Conservation (phyloP, 2,113 vertebrate species). For the Anguilla japonica region DNA sequence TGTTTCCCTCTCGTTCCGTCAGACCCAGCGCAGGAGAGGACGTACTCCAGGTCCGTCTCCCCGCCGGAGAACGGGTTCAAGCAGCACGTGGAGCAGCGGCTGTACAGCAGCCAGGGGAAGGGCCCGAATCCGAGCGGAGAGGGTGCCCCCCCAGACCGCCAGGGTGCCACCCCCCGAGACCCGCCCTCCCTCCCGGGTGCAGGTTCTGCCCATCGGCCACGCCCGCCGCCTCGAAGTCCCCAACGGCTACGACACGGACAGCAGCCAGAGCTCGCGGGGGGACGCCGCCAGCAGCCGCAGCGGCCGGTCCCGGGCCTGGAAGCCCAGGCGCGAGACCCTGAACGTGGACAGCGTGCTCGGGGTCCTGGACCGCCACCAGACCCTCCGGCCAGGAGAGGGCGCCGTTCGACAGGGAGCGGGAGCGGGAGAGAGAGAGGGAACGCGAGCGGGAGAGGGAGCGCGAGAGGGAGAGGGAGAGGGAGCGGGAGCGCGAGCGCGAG, state of each 20-base stretch:
- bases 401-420: slow-evolving; percentile 61
- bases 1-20: slow-evolving; percentile 1
- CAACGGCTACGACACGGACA: slow-evolving; percentile 86
- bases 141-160: slow-evolving; percentile 43
- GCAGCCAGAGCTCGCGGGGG: slow-evolving; percentile 82
- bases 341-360: slow-evolving; percentile 91
- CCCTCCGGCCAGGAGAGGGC: slow-evolving; percentile 58
- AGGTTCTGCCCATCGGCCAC: slow-evolving; percentile 32
- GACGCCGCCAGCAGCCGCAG: slow-evolving; percentile 58
- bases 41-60: slow-evolving; percentile 72
- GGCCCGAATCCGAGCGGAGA: slow-evolving; percentile 73
- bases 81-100: slow-evolving; percentile 64
- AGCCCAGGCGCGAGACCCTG: slow-evolving; percentile 83
- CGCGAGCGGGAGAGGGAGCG: slow-evolving; percentile 79
- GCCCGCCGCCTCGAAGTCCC: slow-evolving; percentile 52
- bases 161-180: slow-evolving; percentile 56
- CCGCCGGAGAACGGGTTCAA: slow-evolving; percentile 78
- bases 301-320: slow-evolving; percentile 76
- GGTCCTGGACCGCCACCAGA: slow-evolving; percentile 58
- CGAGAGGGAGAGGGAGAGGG: slow-evolving; percentile 63
- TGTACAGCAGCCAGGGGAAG: slow-evolving; percentile 83
- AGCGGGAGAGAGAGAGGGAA: slow-evolving; percentile 51
- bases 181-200: slow-evolving; percentile 50
- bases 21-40: slow-evolving; percentile 75
- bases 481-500: slow-evolving; percentile 54